Percentiles rank a stretch among this genome's conserved stretches.
Conservation (phyloP, 2,888 invertebrate species). For the Halocaridina rubra region DNA sequence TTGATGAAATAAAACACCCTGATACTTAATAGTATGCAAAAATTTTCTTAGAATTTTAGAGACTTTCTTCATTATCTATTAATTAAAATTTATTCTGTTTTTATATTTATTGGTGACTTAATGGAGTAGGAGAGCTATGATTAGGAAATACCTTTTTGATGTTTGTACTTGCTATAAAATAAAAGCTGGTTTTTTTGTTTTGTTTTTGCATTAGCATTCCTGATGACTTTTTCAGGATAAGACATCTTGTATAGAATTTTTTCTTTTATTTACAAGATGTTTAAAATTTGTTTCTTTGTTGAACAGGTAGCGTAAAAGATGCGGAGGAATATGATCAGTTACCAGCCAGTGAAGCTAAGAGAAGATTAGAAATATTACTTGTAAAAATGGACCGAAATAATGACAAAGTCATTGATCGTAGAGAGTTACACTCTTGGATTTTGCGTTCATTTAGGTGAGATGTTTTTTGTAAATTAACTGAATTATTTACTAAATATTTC, state of each 20-base stretch:
- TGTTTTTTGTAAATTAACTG: not conserved
- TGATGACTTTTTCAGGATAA: not conserved
- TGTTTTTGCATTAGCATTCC: not conserved
- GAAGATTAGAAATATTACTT: constrained; percentile 79
- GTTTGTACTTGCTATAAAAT: not conserved
- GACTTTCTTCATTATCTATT: too few relatives aligned
- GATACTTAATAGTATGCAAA: too few relatives aligned
- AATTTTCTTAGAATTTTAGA: too few relatives aligned
- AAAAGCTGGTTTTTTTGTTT: not conserved
- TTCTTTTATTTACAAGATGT: not conserved
- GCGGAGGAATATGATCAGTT: constrained; percentile 93
- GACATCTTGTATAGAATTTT: not conserved
- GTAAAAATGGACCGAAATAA: constrained; percentile 88
- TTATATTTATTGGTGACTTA: too few relatives aligned
- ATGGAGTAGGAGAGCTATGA: too few relatives aligned
- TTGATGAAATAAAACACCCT: too few relatives aligned
- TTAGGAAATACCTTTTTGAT: too few relatives aligned
- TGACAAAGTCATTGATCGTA: constrained; percentile 81
- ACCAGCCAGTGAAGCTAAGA: constrained; percentile 86
- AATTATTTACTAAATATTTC: not conserved
- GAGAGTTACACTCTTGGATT: constrained; percentile 93
- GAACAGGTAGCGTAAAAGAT: constrained; percentile 84
- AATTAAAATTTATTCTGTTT: too few relatives aligned
- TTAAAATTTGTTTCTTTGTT: not conserved
- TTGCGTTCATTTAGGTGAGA: constrained; percentile 86